Evolutionary conservation across 2,888 invertebrate genomes (phyloP).

Genomic region (Caradrina kadenii): DNA sequence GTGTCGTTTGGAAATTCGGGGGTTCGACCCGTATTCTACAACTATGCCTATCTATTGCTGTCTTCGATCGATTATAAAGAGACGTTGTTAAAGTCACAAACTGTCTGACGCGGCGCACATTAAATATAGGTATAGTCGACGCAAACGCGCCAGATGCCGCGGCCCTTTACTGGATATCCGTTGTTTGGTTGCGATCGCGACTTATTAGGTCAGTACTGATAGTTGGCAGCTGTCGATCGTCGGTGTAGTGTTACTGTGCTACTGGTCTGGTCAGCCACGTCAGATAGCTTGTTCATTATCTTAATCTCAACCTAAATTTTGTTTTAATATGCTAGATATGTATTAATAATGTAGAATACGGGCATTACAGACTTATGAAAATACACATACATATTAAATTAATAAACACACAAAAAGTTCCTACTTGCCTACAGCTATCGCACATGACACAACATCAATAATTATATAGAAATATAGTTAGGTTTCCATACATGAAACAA

Average conservation of each 20-base stretch:
- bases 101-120: too few relatives aligned
- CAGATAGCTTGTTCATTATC: constrained; percentile 1
- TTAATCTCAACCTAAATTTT: not conserved
- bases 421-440: constrained; percentile 10
- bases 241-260: not conserved
- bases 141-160: too few relatives aligned
- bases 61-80: not conserved
- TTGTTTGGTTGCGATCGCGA: too few relatives aligned
- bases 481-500: not conserved
- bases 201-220: too few relatives aligned
- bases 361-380: constrained; percentile 4
- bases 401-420: constrained; percentile 8
- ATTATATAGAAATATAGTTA: constrained; percentile 4
- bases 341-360: constrained; percentile 9
- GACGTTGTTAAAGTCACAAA: not conserved
- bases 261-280: not conserved
- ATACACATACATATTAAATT: not conserved
- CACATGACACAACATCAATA: constrained; percentile 22
- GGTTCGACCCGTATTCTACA: constrained; percentile 12
- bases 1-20: constrained; percentile 14
- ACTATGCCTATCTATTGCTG: not conserved
- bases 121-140: too few relatives aligned
- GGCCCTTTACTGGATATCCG: too few relatives aligned
- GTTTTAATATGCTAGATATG: not conserved
- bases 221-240: too few relatives aligned